These are phyloP conservation scores for Poeciliopsis occidentalis DNA, from an alignment of 2,113 vertebrate species.

Conservation along the genomic window DNA sequence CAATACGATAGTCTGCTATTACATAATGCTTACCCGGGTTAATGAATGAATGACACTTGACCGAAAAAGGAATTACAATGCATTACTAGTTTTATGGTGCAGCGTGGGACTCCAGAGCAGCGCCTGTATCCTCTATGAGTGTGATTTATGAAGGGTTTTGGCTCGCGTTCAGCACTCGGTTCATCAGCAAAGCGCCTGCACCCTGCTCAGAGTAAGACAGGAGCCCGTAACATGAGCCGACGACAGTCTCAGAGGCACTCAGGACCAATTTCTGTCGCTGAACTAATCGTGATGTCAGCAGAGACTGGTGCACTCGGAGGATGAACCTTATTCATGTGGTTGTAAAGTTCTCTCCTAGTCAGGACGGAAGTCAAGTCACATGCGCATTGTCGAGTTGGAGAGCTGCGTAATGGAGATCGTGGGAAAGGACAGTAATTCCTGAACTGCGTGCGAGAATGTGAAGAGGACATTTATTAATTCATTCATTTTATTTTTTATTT, in stretches of 20 bases:
- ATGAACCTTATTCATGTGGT: not conserved
- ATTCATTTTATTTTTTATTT: not conserved
- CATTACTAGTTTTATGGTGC: not conserved
- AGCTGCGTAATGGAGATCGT: slow-evolving; percentile 42
- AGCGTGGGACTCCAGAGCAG: too few species aligned
- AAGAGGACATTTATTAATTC: not conserved
- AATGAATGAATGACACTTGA: not conserved
- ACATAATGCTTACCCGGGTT: too few species aligned
- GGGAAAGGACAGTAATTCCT: slow-evolving; percentile 3
- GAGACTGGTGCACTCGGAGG: not conserved
- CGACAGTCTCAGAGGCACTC: not conserved
- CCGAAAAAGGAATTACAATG: not conserved
- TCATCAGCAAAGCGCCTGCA: not conserved
- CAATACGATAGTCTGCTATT: not conserved
- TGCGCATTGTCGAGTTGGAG: slow-evolving; percentile 22
- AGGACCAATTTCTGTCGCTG: not conserved
- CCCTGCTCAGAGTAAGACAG: not conserved
- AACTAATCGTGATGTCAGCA: not conserved
- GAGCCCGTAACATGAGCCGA: not conserved
- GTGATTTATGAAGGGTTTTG: not conserved
- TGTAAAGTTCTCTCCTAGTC: slow-evolving; percentile 26
- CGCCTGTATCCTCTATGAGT: not conserved
- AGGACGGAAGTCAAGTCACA: slow-evolving; percentile 72
- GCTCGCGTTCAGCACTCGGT: not conserved
- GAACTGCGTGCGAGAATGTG: not conserved